Base-by-base conservation (phyloP, 2,888 invertebrate species). In the Hypena proboscidalis region DNA sequence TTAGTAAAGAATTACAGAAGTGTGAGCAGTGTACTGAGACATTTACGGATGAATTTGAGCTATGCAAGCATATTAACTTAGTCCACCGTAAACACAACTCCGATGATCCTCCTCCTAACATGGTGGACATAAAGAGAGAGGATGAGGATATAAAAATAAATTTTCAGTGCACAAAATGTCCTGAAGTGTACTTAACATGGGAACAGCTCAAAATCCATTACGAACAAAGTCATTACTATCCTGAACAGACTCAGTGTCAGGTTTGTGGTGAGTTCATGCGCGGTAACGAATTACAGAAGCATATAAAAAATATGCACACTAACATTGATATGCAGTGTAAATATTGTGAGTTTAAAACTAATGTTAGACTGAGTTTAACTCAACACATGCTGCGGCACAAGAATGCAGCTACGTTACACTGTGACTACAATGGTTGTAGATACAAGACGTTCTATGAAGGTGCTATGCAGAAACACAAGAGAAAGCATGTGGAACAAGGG, bases 361-460 rank as follows among this genome's bases (percentile, higher is more conserved):
- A 68, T 2, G 74, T 73, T 15, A 74, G 76, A 41, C 66, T 76
- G 0, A 87, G 86, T 53, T 73, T 90, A 74, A 90, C 89, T 0
- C 89, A 90, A 30, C 90, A 90, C 30, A 77, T 81, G 54, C 41
- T 89, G 1, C 63, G 89, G 30, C 90, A 90, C 45, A 86, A 84
- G 41, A 85, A 89, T 27, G 87, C 87, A 1, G 73, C 70, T 3
- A 86, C 90, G 0, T 30, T 86, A 1, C 73, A 75, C 29, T 89
- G 89, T 58, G 83, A 82, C 2, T 82, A 75, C 19, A 44, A 69
- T 0, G 77, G 78, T 1, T 90, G 90, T 60, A 69, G 65, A 46
- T 90, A 88, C 43, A 89, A 88, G 44, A 84, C 86, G 0, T 88
- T 76, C 33, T 87, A 86, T 19, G 83, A 84, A 39, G 75, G 63